phyloP scores from a whole-genome alignment of 2,888 invertebrate species.

The Hymenopus coronatus region DNA sequence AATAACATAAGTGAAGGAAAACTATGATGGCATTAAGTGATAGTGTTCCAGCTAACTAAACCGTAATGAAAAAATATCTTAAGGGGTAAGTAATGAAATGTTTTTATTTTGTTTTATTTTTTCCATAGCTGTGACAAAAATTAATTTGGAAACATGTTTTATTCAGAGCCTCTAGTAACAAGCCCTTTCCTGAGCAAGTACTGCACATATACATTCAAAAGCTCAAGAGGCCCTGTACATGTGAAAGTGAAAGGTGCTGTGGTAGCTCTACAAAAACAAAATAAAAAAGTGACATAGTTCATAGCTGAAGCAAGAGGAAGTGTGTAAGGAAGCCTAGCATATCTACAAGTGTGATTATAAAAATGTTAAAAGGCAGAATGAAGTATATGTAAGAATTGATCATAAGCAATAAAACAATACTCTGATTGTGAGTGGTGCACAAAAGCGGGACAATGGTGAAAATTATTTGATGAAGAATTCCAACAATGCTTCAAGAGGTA shows the following conservation, averaged over 20 bases:
- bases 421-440: background rate
- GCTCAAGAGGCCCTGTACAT: slow-evolving; percentile 7
- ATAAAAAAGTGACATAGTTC: background rate
- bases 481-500: background rate
- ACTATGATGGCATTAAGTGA: background rate
- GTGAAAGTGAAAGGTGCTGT: background rate
- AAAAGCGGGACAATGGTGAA: background rate
- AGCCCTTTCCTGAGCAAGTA: slow-evolving; percentile 1
- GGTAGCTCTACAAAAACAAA: background rate
- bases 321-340: background rate
- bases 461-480: background rate
- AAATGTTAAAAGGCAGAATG: background rate
- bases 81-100: background rate
- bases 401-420: slow-evolving; percentile 13
- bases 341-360: slow-evolving; percentile 2
- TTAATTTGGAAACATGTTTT: background rate
- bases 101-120: too few relatives aligned
- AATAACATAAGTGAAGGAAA: background rate
- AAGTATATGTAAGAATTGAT: slow-evolving; percentile 9
- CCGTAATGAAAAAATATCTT: background rate
- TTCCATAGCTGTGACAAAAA: background rate
- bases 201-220: slow-evolving; percentile 1
- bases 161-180: slow-evolving; percentile 2
- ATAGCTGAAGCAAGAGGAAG: background rate
- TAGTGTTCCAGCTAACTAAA: background rate